Evolutionary conservation across 2,113 vertebrate species (phyloP).

Genomic region (Hypomesus transpacificus): DNA sequence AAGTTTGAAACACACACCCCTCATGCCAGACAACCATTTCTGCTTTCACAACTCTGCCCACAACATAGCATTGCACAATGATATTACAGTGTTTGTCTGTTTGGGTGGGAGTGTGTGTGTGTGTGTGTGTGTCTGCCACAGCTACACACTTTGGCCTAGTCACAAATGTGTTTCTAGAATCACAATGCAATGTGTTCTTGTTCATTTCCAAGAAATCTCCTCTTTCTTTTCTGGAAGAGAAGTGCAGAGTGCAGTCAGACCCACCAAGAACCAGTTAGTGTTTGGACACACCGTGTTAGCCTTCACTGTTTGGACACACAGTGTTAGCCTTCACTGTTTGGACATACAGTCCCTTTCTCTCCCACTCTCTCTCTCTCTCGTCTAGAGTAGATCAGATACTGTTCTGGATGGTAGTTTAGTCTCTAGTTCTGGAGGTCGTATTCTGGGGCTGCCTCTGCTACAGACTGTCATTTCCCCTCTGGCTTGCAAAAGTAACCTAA

Average conservation of each 20-base stretch:
- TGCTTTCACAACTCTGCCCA: neutral
- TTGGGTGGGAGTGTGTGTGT: conserved; percentile 7
- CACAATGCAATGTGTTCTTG: neutral
- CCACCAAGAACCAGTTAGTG: neutral
- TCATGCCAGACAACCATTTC: neutral
- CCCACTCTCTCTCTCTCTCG: neutral
- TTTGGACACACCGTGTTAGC: too few relatives aligned
- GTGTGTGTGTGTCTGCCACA: conserved; percentile 4
- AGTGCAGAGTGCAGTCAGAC: neutral
- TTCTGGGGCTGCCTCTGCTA: too few relatives aligned
- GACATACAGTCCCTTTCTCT: too few relatives aligned
- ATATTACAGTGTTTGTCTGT: conserved; percentile 5
- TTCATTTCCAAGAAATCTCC: neutral
- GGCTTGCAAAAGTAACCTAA: too few relatives aligned
- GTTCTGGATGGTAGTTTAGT: neutral
- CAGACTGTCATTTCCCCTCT: too few relatives aligned
- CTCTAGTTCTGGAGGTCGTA: neutral
- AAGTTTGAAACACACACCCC: too few relatives aligned
- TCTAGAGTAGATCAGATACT: neutral
- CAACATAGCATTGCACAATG: neutral
- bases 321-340: too few relatives aligned
- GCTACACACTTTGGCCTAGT: neutral
- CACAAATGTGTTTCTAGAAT: neutral
- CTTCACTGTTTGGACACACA: too few relatives aligned
- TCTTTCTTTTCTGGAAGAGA: neutral